phyloP scores from a whole-genome alignment of 2,113 vertebrate species.

The Sylvietta virens region DNA sequence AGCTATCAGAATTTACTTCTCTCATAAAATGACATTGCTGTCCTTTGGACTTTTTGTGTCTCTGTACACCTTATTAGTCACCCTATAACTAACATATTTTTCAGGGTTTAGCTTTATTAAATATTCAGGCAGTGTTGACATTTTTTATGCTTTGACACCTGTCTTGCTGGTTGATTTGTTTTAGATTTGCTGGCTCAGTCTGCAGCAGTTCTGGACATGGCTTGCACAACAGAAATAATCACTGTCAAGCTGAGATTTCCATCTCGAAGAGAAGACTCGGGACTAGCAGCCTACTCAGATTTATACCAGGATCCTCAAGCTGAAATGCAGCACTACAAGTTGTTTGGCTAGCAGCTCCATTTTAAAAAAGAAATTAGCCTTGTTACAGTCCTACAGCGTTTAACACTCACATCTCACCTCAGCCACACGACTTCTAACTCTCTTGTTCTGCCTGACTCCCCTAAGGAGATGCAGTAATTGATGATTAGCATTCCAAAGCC shows the following conservation, averaged over 20 bases:
- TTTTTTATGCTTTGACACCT: not conserved
- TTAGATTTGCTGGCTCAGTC: not conserved
- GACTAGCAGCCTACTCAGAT: not conserved
- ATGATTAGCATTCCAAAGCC: slow-evolving; percentile 80
- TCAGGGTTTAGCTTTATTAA: not conserved
- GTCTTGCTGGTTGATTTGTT: not conserved
- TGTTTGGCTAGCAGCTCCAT: not conserved
- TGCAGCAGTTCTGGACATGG: not conserved
- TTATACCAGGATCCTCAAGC: not conserved
- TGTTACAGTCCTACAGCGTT: not conserved
- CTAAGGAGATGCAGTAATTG: slow-evolving; percentile 74
- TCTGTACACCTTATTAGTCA: not conserved
- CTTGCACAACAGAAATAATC: not conserved
- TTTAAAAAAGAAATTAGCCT: slow-evolving; percentile 41
- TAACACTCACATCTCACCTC: slow-evolving; percentile 39
- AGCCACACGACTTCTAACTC: not conserved
- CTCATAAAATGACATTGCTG: not conserved
- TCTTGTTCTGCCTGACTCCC: slow-evolving; percentile 42
- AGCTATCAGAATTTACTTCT: not conserved
- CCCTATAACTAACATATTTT: not conserved
- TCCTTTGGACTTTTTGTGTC: not conserved
- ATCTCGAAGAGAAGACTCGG: not conserved
- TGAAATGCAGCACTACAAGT: not conserved
- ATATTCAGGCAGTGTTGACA: not conserved
- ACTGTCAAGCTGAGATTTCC: slow-evolving; percentile 21